Base-by-base conservation (phyloP, 2,888 invertebrate species). In the Trachelus stipa region DNA sequence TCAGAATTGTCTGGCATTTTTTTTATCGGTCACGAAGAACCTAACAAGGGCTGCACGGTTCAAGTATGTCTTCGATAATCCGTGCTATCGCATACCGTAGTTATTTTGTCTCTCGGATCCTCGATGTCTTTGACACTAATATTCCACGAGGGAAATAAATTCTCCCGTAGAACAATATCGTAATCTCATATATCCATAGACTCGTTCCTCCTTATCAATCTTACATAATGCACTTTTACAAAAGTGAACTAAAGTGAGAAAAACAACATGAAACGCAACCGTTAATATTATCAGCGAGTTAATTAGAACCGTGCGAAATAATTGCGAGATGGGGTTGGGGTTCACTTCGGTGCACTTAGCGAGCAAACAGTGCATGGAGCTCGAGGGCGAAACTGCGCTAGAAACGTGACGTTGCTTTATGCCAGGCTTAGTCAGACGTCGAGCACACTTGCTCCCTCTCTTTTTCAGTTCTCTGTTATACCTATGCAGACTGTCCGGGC, bases 361-460 rank as follows among this genome's bases (percentile, higher is more conserved):
- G 15, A 56, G 56, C 9, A 56, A 23, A 9, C 56, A 56, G 56
- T 56, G 23, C 56, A 56, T 2, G 23, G 9, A 23, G 56, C 56
- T 9, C 9, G 23, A 23, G 56, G 56, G 56, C 56, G 15, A 23
- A 56, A 23, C 2, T 23, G 56, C 56, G 23, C 23, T 56, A 23
- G 31, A 34, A 71, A 71, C 71, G 71, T 71, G 71, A 71, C 31
- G 71, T 71, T n/a, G 12, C 23, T 71, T 23, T 23, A 9, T 56
- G 56, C 23, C 56, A 23, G 71, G 71, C 4, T 71, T 34, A 31
- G 33, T 6, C 11, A 34, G 34, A 71, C 15, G 33, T 71, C 71
- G 71, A 71, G 71, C 71, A 34, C 71, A 23, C 71, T 71, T 56
- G 56, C 71, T 34, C 71, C 71, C 71, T 71, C 71, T 11, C 31